phyloP scores from a whole-genome alignment of 2,888 invertebrate genomes.

The Eulithis prunata region DNA sequence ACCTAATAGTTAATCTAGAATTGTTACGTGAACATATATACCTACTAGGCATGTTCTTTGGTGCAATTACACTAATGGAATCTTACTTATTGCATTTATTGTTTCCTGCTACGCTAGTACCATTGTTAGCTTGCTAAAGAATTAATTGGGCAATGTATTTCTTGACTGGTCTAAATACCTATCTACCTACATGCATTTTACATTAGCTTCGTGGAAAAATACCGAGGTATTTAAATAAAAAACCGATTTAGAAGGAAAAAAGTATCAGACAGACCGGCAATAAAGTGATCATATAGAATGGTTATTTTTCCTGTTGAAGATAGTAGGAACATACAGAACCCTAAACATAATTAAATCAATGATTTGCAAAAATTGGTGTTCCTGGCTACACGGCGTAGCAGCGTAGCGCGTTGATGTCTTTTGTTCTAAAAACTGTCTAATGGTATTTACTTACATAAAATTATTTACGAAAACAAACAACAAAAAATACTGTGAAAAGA shows the following conservation, averaged over 20 bases:
- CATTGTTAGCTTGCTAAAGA: conserved; percentile 22
- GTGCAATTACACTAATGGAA: conserved; percentile 20
- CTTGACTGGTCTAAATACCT: conserved; percentile 9
- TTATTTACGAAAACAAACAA: no score
- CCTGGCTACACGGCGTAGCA: neutral
- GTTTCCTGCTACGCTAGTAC: conserved; percentile 17
- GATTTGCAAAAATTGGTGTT: no score
- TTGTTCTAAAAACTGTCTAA: neutral
- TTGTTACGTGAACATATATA: neutral
- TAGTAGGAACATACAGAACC: no score
- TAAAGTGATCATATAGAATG: no score
- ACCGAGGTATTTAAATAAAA: neutral
- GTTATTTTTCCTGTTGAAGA: no score
- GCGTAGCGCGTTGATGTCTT: neutral
- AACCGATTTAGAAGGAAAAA: no score
- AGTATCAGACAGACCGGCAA: no score
- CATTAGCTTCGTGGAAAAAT: neutral
- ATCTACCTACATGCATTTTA: neutral
- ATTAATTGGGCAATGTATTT: conserved; percentile 32
- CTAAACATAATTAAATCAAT: no score
- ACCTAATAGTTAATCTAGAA: no score
- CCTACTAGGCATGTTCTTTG: conserved; percentile 10
- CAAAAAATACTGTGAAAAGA: no score
- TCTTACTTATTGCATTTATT: conserved; percentile 21
- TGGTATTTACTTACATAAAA: no score